These are phyloP conservation scores for Whitmania pigra DNA, from an alignment of 1,140 invertebrate genomes.

Conservation along the genomic window DNA sequence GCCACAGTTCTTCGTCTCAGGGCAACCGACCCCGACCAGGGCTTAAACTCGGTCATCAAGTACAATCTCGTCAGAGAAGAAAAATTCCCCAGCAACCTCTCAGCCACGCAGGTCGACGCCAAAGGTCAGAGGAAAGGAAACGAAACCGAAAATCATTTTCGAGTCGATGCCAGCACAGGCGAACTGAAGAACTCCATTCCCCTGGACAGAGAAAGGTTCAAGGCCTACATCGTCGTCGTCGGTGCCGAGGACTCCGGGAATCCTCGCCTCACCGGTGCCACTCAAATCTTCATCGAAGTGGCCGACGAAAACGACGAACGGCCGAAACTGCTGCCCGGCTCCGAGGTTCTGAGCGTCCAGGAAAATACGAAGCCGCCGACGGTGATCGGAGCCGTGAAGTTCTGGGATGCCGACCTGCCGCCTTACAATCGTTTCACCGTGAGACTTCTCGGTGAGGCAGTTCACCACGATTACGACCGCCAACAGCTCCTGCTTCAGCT, in stretches of 20 bases:
- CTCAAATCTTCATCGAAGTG: background rate
- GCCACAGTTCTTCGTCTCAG: background rate
- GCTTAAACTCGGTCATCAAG: background rate
- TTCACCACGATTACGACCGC: background rate
- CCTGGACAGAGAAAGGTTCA: constrained; percentile 13
- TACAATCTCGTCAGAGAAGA: background rate
- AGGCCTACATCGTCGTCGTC: constrained; percentile 17
- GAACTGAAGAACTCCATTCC: constrained; percentile 11
- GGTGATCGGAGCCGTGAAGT: background rate
- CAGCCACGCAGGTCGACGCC: background rate
- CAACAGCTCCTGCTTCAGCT: background rate
- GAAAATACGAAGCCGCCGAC: background rate
- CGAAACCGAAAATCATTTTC: constrained; percentile 1
- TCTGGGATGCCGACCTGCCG: background rate
- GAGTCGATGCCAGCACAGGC: constrained; percentile 7
- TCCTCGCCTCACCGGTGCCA: background rate
- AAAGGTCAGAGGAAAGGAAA: too few relatives aligned
- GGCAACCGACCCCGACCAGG: background rate
- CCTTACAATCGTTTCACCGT: constrained; percentile 6
- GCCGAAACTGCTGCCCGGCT: constrained; percentile 1
- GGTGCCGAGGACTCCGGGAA: constrained; percentile 5
- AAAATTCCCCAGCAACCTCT: constrained; percentile 3
- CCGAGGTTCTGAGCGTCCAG: background rate
- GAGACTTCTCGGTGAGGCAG: background rate
- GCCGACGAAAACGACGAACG: background rate